Conservation (phyloP, 2,113 vertebrate species). For the Pluvianellus socialis region DNA sequence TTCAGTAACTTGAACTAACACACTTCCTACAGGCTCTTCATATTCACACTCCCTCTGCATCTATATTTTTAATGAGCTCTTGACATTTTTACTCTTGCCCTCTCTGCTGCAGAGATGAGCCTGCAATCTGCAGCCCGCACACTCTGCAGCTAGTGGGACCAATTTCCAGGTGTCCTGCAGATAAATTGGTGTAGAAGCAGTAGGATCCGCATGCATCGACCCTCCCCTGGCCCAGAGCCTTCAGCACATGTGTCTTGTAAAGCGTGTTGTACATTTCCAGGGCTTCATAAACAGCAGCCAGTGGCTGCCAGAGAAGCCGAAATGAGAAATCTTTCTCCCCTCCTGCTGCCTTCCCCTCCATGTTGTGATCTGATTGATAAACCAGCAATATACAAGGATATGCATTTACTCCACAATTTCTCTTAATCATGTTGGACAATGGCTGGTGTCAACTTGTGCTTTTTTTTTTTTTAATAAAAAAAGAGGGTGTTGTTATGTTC, state of each 20-base stretch:
- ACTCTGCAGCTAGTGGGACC: neutral
- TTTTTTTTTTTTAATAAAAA: neutral
- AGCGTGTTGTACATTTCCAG: neutral
- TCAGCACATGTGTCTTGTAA: neutral
- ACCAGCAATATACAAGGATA: neutral
- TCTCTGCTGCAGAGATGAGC: neutral
- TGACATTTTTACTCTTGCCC: constrained; percentile 10
- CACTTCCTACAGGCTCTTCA: neutral
- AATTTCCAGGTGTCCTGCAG: neutral
- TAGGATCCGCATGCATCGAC: neutral
- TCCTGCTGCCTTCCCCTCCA: neutral
- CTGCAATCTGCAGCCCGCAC: neutral
- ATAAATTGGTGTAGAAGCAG: neutral
- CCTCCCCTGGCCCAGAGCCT: neutral
- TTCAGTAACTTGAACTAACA: neutral
- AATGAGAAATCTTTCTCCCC: neutral
- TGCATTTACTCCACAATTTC: neutral
- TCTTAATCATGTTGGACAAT: neutral
- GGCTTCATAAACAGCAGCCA: neutral
- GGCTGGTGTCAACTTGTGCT: neutral
- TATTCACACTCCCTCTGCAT: constrained; percentile 20
- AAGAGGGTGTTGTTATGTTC: neutral
- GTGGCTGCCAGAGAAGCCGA: neutral
- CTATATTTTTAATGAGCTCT: constrained; percentile 37
- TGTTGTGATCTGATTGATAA: neutral